Evolutionary conservation across 2,113 vertebrate genomes (phyloP).

Genomic region (Boleophthalmus pectinirostris): DNA sequence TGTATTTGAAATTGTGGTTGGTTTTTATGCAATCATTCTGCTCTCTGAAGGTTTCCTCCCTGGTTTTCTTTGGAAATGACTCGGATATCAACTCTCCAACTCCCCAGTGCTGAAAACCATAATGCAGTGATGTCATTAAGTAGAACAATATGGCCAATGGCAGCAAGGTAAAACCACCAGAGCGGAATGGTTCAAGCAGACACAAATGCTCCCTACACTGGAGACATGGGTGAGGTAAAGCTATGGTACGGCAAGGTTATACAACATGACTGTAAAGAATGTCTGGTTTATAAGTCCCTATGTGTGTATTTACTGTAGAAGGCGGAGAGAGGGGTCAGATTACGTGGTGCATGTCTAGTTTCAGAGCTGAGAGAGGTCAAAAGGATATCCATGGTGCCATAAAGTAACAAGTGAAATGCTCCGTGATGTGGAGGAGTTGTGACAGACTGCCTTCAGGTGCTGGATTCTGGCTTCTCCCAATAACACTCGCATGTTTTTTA

Average conservation of each 20-base stretch:
- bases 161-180: slow-evolving; percentile 25
- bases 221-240: slow-evolving; percentile 28
- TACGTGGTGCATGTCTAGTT: background rate
- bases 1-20: background rate
- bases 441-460: background rate
- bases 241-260: slow-evolving; percentile 6
- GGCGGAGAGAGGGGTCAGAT: background rate
- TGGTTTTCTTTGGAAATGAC: slow-evolving; percentile 23
- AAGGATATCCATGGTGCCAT: background rate
- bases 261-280: slow-evolving; percentile 7
- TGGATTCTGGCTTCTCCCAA: background rate
- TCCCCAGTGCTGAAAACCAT: slow-evolving; percentile 15
- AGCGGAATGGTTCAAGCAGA: slow-evolving; percentile 12
- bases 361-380: background rate
- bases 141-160: slow-evolving; percentile 37
- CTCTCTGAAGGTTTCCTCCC: slow-evolving; percentile 23
- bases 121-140: slow-evolving; percentile 54
- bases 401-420: background rate
- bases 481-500: background rate
- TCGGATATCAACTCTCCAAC: slow-evolving; percentile 12
- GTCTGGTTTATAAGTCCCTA: slow-evolving; percentile 8
- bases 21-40: slow-evolving; percentile 29
- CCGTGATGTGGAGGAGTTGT: background rate
- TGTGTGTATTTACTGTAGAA: background rate
- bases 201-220: background rate